phyloP scores from a whole-genome alignment of 2,113 vertebrate genomes.

The Zeus faber region DNA sequence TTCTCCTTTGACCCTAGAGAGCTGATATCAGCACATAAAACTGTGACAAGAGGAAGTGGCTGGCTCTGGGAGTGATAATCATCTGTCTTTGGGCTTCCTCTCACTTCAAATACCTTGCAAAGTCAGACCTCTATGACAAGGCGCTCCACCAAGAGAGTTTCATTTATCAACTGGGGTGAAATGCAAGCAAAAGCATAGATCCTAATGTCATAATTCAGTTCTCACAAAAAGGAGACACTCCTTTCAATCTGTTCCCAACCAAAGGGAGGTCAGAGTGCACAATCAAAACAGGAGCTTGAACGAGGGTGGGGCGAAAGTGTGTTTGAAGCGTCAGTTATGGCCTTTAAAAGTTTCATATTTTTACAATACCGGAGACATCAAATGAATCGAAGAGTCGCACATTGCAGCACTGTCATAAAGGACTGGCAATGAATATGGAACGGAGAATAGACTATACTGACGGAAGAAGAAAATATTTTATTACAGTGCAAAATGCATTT shows the following conservation, averaged over 20 bases:
- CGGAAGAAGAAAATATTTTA: no score
- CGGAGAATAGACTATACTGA: no score
- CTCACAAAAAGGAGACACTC: neutral
- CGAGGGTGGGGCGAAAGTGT: no score
- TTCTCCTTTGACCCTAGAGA: conserved; percentile 36
- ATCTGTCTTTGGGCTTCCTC: conserved; percentile 58
- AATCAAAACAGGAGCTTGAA: no score
- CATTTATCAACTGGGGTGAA: neutral
- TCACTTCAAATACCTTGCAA: conserved; percentile 25
- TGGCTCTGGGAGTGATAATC: conserved; percentile 44
- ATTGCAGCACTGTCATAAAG: no score
- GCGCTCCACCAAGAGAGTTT: no score
- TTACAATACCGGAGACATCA: no score
- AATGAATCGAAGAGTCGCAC: no score
- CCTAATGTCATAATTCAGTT: neutral
- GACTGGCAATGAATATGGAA: no score
- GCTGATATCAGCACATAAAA: conserved; percentile 65
- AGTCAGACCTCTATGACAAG: conserved; percentile 4
- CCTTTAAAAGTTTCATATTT: neutral
- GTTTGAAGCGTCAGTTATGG: no score
- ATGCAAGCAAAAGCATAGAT: neutral
- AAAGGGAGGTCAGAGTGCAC: no score
- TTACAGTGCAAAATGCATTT: no score
- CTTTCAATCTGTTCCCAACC: neutral
- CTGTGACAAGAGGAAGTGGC: conserved; percentile 66